Base-by-base conservation (phyloP, 2,113 vertebrate species). In the Noturus placidus region DNA sequence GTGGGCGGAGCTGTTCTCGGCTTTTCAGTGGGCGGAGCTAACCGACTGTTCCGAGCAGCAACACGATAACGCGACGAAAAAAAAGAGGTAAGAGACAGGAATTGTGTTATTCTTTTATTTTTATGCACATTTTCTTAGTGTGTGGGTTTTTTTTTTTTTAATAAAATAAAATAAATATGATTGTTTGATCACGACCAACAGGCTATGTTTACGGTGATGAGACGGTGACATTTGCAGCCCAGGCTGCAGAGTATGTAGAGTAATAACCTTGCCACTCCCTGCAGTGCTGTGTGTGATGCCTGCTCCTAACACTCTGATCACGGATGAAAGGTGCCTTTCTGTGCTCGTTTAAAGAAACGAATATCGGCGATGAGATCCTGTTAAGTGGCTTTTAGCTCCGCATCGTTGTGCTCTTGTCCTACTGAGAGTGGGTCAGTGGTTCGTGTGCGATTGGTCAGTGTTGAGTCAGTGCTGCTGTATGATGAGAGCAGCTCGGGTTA, bases 231-330 rank as follows among this genome's bases (percentile, higher is more conserved):
- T 77, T 69, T 14, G 30, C 27, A 35, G 77, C 14, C 5, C 54
- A 65, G 69, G 27, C 72, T 61, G 78, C 25, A 82, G 67, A 56
- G 80, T 63, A 86, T 54, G 38, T 87, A 42, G 54, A 38, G 42
- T 83, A 77, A 93, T 92, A 92, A 92, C 91, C 92, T 92, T 94
- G 95, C 95, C 95, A 95, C 95, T 96, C 95, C 95, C 95, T 96
- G 94, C 91, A 92, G 94, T 85, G 90, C 86, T 93, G 87, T 81
- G 92, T 92, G 86, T 81, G 92, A 93, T 93, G 91, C 91, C 89
- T 90, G 90, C 87, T 30, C 82, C 91, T 90, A 89, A 92, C 87
- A 90, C 74, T 77, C 82, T 70, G 83, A 86, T 87, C 83, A 89
- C 92, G 91, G 83, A 92, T 92, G 89, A 7, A 90, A 86, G 84